Evolutionary conservation across 92 coral and sea anemone species (phyloP), one percentile per base, ranked within the genome.

Genomic region (Hydrozoanthus gracilis): DNA sequence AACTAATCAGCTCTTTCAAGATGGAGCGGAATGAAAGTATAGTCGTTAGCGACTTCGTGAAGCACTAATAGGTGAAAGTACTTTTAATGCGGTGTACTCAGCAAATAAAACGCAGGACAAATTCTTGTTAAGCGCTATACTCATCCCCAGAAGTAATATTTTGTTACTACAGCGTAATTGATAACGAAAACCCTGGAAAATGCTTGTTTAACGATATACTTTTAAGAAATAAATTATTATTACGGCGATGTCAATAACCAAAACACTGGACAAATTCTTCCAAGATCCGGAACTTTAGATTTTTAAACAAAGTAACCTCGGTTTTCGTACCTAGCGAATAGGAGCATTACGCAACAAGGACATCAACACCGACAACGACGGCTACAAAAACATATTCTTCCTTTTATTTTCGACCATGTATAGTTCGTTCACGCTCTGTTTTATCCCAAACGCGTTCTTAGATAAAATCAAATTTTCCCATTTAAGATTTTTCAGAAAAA

Each of bases 261-360:
- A 56, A 56, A 56, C 64, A 9, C 64, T 56, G 64, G 64, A 56
- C 64, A 56, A 56, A 56, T 61, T 61, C 67, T 61, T 61, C 67
- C 67, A 61, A 61, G 8, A 61, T 61, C 16, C 67, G 16, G 67
- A 61, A 8, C 17, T 61, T 61, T 61, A 10, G 67, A 61, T 61
- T 4, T 61, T 8, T 61, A 13, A 61, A 61, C n/a, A n/a, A n/a
- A n/a, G 39, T 27, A 27, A 27, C 2, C 39, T 27, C 39, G 39
- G 39, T 27, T 27, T 27, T 27, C 39, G 39, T 27, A 2, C 39
- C 39, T 27, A 27, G 39, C 39, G 39, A 27, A 27, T 27, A 27
- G 39, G 39, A 27, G 39, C 39, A 27, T 27, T 27, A 27, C 39
- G 39, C 39, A 27, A 27, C 39, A 27, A 27, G 39, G 39, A 27